Evolutionary conservation across 2,888 invertebrate species (phyloP), one percentile per base, ranked within the genome.

Genomic region (Calliphora vomitoria): DNA sequence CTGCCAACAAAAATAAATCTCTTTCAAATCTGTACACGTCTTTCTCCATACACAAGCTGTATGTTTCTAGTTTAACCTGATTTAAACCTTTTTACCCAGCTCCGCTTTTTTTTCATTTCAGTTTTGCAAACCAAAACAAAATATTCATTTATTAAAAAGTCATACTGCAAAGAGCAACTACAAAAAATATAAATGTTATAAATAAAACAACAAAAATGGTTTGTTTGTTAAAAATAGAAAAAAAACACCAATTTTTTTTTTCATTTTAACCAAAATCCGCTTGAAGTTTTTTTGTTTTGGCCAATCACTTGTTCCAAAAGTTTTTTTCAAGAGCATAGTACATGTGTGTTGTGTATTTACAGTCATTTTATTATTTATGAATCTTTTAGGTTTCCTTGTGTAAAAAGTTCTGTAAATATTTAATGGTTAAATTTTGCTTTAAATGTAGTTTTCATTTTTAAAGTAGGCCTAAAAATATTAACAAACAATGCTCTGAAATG

Each of bases 61-160:
- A 25, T 75, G 50, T 81, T 44, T 75, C 44, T 74, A 15, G n/a
- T 66, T 76, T 71, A 71, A 72, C 66, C 78, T 72, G 72, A 72
- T 58, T 66, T 66, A 79, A 68, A 47, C 55, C 38, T 58, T 72
- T 62, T 82, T 66, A 35, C 5, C 10, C 11, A 18, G 25, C 69
- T 35, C 6, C 35, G 5, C 6, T 2, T 0, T 18, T 47, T 31
- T 75, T 53, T 44, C 44, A 13, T 58, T 50, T 41, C 5, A 55
- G 18, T 55, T 71, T 71, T 64, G 25, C n/a, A 72, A 82, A 82
- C 72, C 41, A 53, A 53, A 85, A 69, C 53, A 31, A 85, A 80
- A 80, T 75, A 64, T 76, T 86, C 72, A 66, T 86, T 82, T 82
- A 82, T 81, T 86, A 82, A 86, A 86, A 79, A 86, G 62, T 79